Base-by-base conservation (phyloP, 2,113 vertebrate species). In the Paraplagusia blochii region DNA sequence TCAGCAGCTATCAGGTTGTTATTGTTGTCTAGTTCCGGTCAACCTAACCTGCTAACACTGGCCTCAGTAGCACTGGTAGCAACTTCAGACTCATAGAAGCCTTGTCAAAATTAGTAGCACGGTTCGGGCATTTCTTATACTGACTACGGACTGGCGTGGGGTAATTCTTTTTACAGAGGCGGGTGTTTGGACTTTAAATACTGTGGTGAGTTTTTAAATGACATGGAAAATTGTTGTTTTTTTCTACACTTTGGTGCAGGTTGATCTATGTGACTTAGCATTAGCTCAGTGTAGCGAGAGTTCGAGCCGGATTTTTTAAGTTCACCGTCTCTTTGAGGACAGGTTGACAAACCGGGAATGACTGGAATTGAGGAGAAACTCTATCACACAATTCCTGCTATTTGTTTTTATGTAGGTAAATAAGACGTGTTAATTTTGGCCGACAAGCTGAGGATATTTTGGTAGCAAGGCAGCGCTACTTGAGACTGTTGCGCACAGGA, bases 271-370 rank as follows among this genome's bases (percentile, higher is more conserved):
- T 43, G 45, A 50, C 66, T 39, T 39, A 39, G 60, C 74, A 64
- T 72, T 81, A 79, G 74, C 81, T 76, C 71, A 52, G 71, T 63
- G 54, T 54, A 81, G 64, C 63, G 80, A 70, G 69, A 84, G 81
- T 82, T 84, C 44, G 49, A 72, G 50, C 59, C 56, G 58, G 77
- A 77, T 82, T 71, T 66, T 18, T 69, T 79, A 74, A 53, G 50
- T 13, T 45, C 13, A 47, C 18, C 51, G n/a, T 1, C 48, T 11
- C 76, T 66, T 72, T 5, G 42, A 5, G 48, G 18, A 69, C 75
- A 81, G 18, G 6, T 29, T 67, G 45, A 10, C 16, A 36, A 53
- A 44, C 6, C 48, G 7, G 0, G 36, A 9, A 1, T 7, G n/a
- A 51, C 39, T 53, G 0, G 7, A 4, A 35, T 22, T 1, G 47